Conservation (phyloP, 2,888 invertebrate species). For the Iphiclides podalirius region DNA sequence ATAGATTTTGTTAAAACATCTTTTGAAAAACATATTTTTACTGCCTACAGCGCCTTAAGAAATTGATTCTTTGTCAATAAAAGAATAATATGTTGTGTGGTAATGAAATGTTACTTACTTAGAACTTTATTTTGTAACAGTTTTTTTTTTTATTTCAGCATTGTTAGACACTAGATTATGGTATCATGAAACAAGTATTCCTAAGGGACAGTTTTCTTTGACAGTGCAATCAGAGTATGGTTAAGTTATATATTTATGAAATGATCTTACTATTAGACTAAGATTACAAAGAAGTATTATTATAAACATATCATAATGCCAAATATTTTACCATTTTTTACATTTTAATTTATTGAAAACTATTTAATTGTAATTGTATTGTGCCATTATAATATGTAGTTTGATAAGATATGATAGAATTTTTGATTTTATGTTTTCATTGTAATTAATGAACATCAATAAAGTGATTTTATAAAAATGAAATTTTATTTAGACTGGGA, state of each 20-base stretch:
- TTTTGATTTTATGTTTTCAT: constrained; percentile 36
- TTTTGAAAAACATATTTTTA: too few relatives aligned
- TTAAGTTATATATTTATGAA: constrained; percentile 50
- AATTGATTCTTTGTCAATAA: too few relatives aligned
- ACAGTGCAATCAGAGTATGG: constrained; percentile 96
- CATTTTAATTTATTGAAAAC: constrained; percentile 39
- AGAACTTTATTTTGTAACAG: background rate
- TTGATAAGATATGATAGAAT: constrained; percentile 54
- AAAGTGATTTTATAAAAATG: constrained; percentile 36
- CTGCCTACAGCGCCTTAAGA: too few relatives aligned
- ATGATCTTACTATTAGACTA: background rate
- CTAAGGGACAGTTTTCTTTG: constrained; percentile 89
- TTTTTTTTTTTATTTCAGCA: constrained; percentile 67
- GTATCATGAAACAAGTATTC: constrained; percentile 93
- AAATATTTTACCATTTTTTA: constrained; percentile 50
- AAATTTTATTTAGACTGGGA: constrained; percentile 39
- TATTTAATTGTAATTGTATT: constrained; percentile 37
- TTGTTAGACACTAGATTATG: constrained; percentile 93
- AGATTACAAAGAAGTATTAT: constrained; percentile 51
- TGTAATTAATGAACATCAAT: constrained; percentile 13
- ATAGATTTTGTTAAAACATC: too few relatives aligned
- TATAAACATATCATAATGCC: constrained; percentile 68
- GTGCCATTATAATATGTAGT: constrained; percentile 72
- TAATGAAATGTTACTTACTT: background rate
- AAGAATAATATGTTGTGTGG: background rate